These are phyloP conservation scores for Galeopterus variegatus DNA, from an alignment of 2,113 vertebrate genomes.

Conservation along the genomic window DNA sequence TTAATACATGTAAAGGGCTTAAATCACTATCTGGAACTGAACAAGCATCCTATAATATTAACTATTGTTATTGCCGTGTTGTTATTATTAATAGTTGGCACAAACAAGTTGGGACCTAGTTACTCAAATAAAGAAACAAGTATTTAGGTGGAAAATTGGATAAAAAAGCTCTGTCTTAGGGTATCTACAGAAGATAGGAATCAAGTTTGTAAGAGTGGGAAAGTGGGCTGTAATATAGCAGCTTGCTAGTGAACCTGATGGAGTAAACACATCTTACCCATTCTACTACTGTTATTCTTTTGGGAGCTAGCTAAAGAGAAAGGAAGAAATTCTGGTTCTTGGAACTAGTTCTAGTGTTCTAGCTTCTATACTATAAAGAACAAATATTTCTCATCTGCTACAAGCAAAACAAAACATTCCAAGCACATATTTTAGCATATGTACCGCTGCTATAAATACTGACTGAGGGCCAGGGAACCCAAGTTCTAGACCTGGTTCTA, in stretches of 20 bases:
- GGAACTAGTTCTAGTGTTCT: not conserved
- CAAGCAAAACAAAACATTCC: not conserved
- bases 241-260: not conserved
- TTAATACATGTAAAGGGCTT: not conserved
- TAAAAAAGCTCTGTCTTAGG: not conserved
- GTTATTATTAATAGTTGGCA: not conserved
- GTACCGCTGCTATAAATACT: not conserved
- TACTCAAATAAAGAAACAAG: constrained; percentile 42
- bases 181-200: not conserved
- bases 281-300: too few relatives aligned
- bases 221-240: not conserved
- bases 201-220: not conserved
- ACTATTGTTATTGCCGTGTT: not conserved
- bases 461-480: not conserved
- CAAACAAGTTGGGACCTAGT: not conserved
- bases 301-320: not conserved
- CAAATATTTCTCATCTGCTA: not conserved
- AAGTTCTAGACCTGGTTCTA: not conserved
- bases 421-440: not conserved
- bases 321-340: not conserved
- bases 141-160: not conserved
- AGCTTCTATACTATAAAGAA: not conserved
- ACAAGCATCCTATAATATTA: not conserved
- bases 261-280: not conserved
- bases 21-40: not conserved